A percentile compares a stretch with the other conserved stretches of the same genome.
Evolutionary conservation across 2,797 vertebrate species (phyloP).

Genomic region (Pelochelys cantorii): DNA sequence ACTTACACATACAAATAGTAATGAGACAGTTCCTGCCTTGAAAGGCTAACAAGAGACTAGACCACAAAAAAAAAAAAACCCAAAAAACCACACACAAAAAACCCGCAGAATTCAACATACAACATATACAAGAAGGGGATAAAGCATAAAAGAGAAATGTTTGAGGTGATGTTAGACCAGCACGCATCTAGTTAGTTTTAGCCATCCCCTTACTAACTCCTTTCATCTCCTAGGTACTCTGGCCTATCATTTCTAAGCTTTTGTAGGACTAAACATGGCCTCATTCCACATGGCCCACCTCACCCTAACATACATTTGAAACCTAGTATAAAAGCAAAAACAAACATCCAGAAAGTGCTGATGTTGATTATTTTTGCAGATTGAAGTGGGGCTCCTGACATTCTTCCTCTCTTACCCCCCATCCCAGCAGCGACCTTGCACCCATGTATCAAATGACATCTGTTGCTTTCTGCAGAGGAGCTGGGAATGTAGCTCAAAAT

Average conservation of each 20-base stretch:
- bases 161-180: not conserved
- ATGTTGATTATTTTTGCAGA: not conserved
- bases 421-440: too few relatives aligned
- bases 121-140: not conserved
- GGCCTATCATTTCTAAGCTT: not conserved
- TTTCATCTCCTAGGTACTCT: accelerated
- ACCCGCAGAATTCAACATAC: too few relatives aligned
- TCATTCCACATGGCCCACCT: not conserved
- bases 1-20: not conserved
- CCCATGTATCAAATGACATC: not conserved
- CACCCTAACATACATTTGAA: not conserved
- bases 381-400: not conserved
- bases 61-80: not conserved
- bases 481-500: not conserved
- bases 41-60: not conserved
- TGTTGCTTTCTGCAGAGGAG: not conserved
- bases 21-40: not conserved
- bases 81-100: too few relatives aligned
- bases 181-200: not conserved
- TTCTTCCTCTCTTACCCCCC: not conserved
- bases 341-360: not conserved
- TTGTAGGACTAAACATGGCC: not conserved
- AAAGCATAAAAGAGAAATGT: accelerated
- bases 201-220: not conserved
- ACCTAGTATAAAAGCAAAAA: not conserved